Evolutionary conservation across 1,140 invertebrate species (phyloP), one percentile per base, ranked within the genome.

Genomic region (Homarus americanus): DNA sequence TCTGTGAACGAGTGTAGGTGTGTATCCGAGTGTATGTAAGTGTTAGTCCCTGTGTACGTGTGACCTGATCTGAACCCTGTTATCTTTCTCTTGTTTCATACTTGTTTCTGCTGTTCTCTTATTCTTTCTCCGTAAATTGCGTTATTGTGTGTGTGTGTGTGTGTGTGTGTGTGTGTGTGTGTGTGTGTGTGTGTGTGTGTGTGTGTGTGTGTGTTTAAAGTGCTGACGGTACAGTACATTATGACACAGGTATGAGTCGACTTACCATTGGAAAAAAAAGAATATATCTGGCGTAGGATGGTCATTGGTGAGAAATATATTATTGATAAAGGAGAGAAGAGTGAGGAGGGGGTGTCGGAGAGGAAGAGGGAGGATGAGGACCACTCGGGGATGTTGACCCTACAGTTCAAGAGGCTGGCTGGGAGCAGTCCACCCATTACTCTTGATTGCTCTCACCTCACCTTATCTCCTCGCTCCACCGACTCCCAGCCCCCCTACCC

Each of bases 151-250:
- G 76, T 79, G 40, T 79, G 76, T 53, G 40, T 79, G 40, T 79
- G 76, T 53, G 76, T 79, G 76, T 79, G 76, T 49, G 76, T 79
- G 76, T 79, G 41, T 79, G 76, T 79, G 76, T 79, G 76, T 79
- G 76, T 49, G 76, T 79, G 40, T 79, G 41, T 79, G 76, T 79
- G 40, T 79, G 76, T 79, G 41, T 36, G 40, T 49, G 41, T 79
- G 41, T 7, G 41, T 53, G 44, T 0, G 44, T 15, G 78, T 1
- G 78, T 38, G 78, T 20, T n/a, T n/a, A n/a, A n/a, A n/a, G n/a
- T n/a, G n/a, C n/a, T n/a, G n/a, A n/a, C n/a, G n/a, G n/a, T n/a
- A n/a, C n/a, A n/a, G n/a, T n/a, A n/a, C n/a, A n/a, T n/a, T n/a
- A n/a, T n/a, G n/a, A n/a, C n/a, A n/a, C n/a, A n/a, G n/a, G n/a